phyloP scores from a whole-genome alignment of 2,797 vertebrate species.

The Halcyon leucocephala region DNA sequence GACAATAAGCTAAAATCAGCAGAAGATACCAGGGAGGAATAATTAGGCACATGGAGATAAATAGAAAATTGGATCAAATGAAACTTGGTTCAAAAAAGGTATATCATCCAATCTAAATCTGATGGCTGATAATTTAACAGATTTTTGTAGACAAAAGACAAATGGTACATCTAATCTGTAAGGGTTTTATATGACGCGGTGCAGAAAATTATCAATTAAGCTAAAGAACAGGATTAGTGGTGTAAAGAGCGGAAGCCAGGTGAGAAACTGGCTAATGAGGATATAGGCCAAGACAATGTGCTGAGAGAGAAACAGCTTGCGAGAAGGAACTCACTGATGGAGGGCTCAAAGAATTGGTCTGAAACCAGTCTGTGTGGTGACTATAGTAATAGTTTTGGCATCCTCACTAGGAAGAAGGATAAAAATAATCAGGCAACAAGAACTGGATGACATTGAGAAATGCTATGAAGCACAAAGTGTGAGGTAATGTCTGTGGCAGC shows the following conservation, averaged over 20 bases:
- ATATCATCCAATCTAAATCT: background rate
- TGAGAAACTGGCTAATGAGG: background rate
- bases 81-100: background rate
- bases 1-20: background rate
- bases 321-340: background rate
- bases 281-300: background rate
- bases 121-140: background rate
- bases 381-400: background rate
- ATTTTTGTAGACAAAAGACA: background rate
- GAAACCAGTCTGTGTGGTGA: background rate
- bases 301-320: background rate
- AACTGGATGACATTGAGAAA: slow-evolving; percentile 18
- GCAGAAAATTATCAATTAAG: background rate
- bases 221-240: background rate
- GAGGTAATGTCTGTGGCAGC: background rate
- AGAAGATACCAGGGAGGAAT: background rate
- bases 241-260: background rate
- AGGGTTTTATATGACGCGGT: background rate
- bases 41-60: background rate
- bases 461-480: background rate
- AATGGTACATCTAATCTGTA: background rate
- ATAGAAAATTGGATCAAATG: background rate
- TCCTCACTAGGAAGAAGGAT: background rate
- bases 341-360: background rate
- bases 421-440: background rate